Evolutionary conservation across 1,140 invertebrate genomes (phyloP).

Genomic region (Babylonia areolata): DNA sequence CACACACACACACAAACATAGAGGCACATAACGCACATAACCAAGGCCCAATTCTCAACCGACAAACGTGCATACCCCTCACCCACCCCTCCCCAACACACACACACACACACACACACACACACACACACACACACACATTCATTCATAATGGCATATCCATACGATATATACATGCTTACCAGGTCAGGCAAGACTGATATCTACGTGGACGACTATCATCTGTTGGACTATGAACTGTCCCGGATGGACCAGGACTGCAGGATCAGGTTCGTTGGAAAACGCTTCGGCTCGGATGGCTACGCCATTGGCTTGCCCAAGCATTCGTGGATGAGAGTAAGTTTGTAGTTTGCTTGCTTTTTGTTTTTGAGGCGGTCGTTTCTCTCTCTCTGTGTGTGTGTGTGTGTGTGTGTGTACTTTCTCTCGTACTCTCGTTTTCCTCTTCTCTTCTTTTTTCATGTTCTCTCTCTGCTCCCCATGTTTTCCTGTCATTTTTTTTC

Average conservation of each 20-base stretch:
- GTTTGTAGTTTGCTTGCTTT: neutral
- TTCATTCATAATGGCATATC: too few relatives aligned
- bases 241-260: conserved; percentile 60
- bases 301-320: conserved; percentile 50
- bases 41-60: neutral
- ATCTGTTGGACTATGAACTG: conserved; percentile 61
- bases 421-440: too few relatives aligned
- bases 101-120: too few relatives aligned
- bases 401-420: too few relatives aligned
- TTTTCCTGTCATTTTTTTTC: too few relatives aligned
- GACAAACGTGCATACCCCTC: neutral
- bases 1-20: too few relatives aligned
- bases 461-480: too few relatives aligned
- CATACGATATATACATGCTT: neutral
- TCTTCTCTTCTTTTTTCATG: too few relatives aligned
- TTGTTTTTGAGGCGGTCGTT: neutral
- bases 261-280: conserved; percentile 55
- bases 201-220: conserved; percentile 63
- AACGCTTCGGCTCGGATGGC: conserved; percentile 49
- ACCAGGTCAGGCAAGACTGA: conserved; percentile 56
- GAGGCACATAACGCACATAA: neutral
- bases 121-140: too few relatives aligned
- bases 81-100: too few relatives aligned
- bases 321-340: conserved; percentile 46
- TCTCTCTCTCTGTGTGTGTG: neutral